phyloP scores from a whole-genome alignment of 2,888 invertebrate genomes.

The Phrixothrix hirtus region DNA sequence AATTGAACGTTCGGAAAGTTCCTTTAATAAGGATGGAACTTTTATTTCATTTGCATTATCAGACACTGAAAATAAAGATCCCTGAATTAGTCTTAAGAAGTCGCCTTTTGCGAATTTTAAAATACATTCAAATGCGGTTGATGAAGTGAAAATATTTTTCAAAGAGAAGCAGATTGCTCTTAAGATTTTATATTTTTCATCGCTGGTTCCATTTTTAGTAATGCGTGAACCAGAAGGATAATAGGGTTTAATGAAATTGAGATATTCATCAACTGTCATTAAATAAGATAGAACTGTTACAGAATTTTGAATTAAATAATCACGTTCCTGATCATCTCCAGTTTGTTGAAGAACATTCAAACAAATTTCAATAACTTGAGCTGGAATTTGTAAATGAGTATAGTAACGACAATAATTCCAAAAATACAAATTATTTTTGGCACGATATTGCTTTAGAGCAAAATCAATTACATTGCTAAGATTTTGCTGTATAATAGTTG shows the following conservation, averaged over 20 bases:
- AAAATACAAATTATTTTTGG: too few species aligned
- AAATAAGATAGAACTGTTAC: background rate
- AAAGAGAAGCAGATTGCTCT: conserved; percentile 1
- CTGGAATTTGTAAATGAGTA: background rate
- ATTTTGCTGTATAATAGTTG: too few species aligned
- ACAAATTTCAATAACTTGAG: background rate
- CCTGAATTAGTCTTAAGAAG: conserved; percentile 16
- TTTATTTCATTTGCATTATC: conserved; percentile 16
- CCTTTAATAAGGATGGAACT: conserved; percentile 6
- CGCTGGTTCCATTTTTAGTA: background rate
- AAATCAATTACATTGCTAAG: too few species aligned
- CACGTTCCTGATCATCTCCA: background rate
- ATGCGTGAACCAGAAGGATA: background rate
- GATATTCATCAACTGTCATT: background rate
- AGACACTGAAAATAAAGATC: conserved; percentile 13
- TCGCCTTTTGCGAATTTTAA: conserved; percentile 15
- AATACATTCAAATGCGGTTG: conserved; percentile 5
- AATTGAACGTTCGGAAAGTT: conserved; percentile 9
- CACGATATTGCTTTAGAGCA: too few species aligned
- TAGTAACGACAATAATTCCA: conserved; percentile 1
- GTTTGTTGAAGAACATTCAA: background rate
- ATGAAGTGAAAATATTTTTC: conserved; percentile 15
- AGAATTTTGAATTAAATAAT: background rate
- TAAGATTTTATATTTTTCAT: background rate
- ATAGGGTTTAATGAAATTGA: background rate